These are phyloP conservation scores for Trichacis sp. DNA, from an alignment of 2,888 invertebrate species.

Conservation along the genomic window DNA sequence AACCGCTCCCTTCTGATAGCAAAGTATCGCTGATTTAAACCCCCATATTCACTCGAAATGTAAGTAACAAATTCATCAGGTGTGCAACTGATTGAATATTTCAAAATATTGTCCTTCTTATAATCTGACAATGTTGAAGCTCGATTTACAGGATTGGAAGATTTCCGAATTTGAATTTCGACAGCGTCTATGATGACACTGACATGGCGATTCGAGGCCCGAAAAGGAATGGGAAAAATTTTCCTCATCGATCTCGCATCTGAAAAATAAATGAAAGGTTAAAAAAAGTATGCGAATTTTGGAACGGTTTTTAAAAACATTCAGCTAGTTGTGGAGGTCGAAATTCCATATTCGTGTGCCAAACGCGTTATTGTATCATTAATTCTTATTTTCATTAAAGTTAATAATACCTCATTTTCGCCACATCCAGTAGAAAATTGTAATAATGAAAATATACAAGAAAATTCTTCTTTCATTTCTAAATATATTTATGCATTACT, in stretches of 20 bases:
- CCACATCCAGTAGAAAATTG: neutral
- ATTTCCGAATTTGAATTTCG: conserved; percentile 51
- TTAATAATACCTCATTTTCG: conserved; percentile 6
- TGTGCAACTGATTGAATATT: conserved; percentile 51
- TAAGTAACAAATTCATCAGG: conserved; percentile 47
- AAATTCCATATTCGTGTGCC: conserved; percentile 1
- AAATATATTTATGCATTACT: neutral
- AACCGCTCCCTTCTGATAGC: conserved; percentile 26
- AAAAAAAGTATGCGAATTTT: neutral
- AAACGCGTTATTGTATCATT: too few relatives aligned
- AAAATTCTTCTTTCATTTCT: neutral
- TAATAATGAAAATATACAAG: neutral
- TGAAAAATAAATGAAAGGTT: conserved; percentile 12
- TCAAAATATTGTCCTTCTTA: conserved; percentile 55
- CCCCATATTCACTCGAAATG: conserved; percentile 46
- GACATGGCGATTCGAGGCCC: conserved; percentile 39
- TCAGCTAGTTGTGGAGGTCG: neutral
- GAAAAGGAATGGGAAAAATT: conserved; percentile 39
- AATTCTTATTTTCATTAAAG: conserved; percentile 11
- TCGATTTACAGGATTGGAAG: conserved; percentile 41
- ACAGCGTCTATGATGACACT: conserved; percentile 48
- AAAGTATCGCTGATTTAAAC: conserved; percentile 39
- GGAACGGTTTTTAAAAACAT: neutral
- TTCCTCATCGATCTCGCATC: neutral
- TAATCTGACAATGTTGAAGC: conserved; percentile 53